A percentile compares a stretch with the other conserved stretches of the same genome.
These are phyloP conservation scores for Phenganax subtilis DNA, from an alignment of 92 coral and sea anemone genomes.

Conservation along the genomic window DNA sequence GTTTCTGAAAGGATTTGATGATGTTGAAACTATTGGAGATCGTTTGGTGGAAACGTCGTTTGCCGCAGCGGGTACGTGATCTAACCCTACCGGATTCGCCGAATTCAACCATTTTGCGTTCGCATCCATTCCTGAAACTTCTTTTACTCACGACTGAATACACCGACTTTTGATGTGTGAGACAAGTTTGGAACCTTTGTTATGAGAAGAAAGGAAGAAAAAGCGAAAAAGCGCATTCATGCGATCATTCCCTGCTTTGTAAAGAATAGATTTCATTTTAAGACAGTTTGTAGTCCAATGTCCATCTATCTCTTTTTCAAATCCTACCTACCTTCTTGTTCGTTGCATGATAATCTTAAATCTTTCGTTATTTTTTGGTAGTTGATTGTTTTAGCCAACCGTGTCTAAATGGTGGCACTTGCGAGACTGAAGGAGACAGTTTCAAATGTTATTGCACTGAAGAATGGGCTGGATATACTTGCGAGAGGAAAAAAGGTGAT, in stretches of 20 bases:
- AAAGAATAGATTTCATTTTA: too few relatives aligned
- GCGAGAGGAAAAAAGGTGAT: conserved; percentile 30
- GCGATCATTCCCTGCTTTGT: too few relatives aligned
- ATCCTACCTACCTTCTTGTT: too few relatives aligned
- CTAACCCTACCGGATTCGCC: not conserved
- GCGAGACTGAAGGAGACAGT: not conserved
- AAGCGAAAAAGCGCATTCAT: too few relatives aligned
- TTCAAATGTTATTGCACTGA: conserved; percentile 28
- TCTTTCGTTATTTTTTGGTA: not conserved
- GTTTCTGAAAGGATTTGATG: conserved; percentile 21
- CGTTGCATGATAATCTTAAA: not conserved
- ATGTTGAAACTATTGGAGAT: not conserved
- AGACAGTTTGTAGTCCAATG: too few relatives aligned
- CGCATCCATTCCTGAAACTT: not conserved
- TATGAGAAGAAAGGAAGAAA: too few relatives aligned
- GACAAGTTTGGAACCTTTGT: too few relatives aligned
- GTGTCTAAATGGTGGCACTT: conserved; percentile 17
- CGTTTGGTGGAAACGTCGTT: not conserved
- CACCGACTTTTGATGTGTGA: too few relatives aligned
- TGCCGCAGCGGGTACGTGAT: not conserved
- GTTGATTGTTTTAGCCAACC: conserved; percentile 19
- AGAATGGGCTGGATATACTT: conserved; percentile 14
- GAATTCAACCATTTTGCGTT: not conserved
- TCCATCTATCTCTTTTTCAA: too few relatives aligned
- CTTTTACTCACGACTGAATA: too few relatives aligned